A percentile compares a stretch with the other conserved stretches of the same genome.
Evolutionary conservation across 2,113 vertebrate genomes (phyloP).

Genomic region (Galemys pyrenaicus): DNA sequence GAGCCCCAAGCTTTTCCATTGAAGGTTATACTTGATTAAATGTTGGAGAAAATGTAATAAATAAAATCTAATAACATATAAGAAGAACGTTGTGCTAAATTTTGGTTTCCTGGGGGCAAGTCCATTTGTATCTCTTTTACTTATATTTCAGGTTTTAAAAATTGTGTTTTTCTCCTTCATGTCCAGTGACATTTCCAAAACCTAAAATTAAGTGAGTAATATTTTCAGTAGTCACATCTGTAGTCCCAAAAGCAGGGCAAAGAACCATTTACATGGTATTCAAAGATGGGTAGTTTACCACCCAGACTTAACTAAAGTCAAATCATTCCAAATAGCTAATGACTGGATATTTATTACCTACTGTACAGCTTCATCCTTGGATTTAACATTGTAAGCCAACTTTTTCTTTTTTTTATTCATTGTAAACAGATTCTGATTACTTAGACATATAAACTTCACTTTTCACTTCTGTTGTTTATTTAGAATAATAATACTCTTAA

Average conservation of each 20-base stretch:
- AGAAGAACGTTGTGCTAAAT: background rate
- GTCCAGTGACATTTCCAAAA: background rate
- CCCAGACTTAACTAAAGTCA: background rate
- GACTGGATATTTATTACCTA: background rate
- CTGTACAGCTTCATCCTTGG: background rate
- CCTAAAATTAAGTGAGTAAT: slow-evolving; percentile 2
- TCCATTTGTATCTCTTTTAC: background rate
- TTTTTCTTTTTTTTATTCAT: background rate
- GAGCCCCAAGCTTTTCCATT: background rate
- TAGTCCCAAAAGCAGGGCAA: background rate
- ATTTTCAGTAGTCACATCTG: background rate
- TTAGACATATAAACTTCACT: background rate
- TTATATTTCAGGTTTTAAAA: background rate
- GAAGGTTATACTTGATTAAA: background rate
- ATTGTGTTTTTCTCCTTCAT: background rate
- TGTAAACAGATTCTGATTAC: background rate
- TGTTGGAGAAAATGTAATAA: background rate
- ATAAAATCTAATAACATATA: background rate
- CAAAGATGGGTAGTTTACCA: background rate
- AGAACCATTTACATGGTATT: background rate
- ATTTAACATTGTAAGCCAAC: background rate
- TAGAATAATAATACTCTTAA: background rate
- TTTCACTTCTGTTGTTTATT: slow-evolving; percentile 19
- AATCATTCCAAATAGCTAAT: background rate
- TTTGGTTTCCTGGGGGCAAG: background rate